Base-by-base conservation (phyloP, 2,797 vertebrate species). In the Gymnocypris eckloni region DNA sequence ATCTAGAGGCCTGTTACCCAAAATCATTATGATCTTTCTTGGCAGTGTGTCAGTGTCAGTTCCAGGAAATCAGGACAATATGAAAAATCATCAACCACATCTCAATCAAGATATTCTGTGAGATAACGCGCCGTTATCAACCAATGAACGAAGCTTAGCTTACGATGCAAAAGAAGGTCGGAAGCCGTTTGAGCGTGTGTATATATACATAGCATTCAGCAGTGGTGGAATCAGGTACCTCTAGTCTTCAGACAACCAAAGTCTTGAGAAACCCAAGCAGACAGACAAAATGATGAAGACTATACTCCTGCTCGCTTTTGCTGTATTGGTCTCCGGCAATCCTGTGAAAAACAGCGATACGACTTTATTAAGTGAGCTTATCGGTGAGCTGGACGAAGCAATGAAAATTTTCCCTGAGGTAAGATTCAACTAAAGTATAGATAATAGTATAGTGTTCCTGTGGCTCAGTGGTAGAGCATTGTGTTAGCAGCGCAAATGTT, bases 31-130 rank as follows among this genome's bases (percentile, higher is more conserved):
- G 50, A 50, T 83, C 75, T 80, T 82, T 83, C 73, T 56, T 79
- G 13, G 66, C 41, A 52, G 66, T 71, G 82, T 75, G 18, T 67
- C 84, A 80, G 75, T 87, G 89, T 87, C 43, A 16, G 0, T 94
- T 93, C 94, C 89, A 48, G 90, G 93, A 94, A 94, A 66, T 18
- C 2, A 0, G 28, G 13, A 76, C 82, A 77, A 41, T 79, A 80
- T 73, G 59, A 75, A 50, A 56, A 7, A 10, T 81, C 78, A 90
- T 90, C 84, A 86, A 90, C 94, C 93, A 89, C 92, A 92, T 86
- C 37, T 76, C 50, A 72, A 92, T 92, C 91, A 90, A 89, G 90
- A 90, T 89, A 86, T 15, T 39, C 11, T 20, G 15, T 25, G 16
- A 59, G 56, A n/a, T n/a, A n/a, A n/a, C 75, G 33, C 25, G 6